Percentiles rank a stretch among this genome's conserved stretches.
Conservation (phyloP, 2,113 vertebrate genomes). For the Alces alces region DNA sequence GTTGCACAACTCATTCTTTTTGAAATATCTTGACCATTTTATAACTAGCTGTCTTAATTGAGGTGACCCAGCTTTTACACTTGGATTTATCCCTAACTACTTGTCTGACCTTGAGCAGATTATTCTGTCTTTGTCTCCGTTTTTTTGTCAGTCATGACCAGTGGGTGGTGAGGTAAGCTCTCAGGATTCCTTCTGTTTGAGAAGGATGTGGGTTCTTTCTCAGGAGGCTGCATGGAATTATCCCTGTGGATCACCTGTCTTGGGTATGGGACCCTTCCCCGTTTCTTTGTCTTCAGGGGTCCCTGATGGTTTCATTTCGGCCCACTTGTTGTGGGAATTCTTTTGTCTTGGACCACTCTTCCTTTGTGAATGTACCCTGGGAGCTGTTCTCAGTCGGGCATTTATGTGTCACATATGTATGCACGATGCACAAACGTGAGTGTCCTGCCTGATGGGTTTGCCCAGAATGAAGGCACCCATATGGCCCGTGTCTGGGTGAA, state of each 20-base stretch:
- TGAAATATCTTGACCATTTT: background rate
- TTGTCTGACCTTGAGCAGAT: background rate
- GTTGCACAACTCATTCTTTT: background rate
- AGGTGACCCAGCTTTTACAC: background rate
- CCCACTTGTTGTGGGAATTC: background rate
- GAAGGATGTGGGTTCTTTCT: background rate
- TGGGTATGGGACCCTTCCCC: too few species aligned
- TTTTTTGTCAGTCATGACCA: background rate
- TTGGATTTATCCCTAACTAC: background rate
- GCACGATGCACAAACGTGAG: background rate
- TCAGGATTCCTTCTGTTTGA: background rate
- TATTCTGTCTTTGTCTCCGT: background rate
- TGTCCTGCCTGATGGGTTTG: background rate
- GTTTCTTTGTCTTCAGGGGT: background rate
- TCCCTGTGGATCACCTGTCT: too few species aligned
- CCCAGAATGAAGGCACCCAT: background rate
- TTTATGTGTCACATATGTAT: background rate
- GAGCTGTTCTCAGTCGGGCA: background rate
- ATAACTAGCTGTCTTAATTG: background rate
- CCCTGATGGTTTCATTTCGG: background rate
- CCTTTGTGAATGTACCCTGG: background rate
- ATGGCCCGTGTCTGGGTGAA: background rate
- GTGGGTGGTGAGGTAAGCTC: background rate
- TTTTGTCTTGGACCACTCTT: background rate
- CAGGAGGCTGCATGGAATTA: background rate